Base-by-base conservation (phyloP, 2,113 vertebrate species). In the Phasianus colchicus region DNA sequence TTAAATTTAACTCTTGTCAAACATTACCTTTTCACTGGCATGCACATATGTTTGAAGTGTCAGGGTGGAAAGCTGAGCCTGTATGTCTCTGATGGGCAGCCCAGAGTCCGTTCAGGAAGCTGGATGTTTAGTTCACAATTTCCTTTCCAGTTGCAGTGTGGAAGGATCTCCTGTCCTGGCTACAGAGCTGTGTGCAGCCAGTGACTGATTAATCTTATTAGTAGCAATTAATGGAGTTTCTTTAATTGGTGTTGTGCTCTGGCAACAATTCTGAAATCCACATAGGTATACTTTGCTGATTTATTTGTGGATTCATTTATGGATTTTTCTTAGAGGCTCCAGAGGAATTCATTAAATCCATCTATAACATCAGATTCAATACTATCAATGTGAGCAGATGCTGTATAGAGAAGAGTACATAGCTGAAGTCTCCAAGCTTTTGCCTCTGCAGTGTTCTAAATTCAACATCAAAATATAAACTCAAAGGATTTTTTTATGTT, bases 181-280 rank as follows among this genome's bases (percentile, higher is more conserved):
- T 55, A 71, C 38, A 72, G 13, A 64, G 30, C 11, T 15, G 21
- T 4, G 24, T 36, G 20, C 20, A 63, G 17, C 24, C 24, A 63
- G 58, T 5, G 4, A 72, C 29, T 24, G 5, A 81, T 70, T 52
- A 88, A 11, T 50, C 38, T 71, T 24, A 50, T 14, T 6, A 54
- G n/a, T 6, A 81, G 70, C 54, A 74, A 81, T 64, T 3, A 67
- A 61, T 55, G 43, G 65, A 61, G n/a, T 76, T 81, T 55, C 22
- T 30, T 55, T 50, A 85, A 50, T 10, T 61, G 52, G 24, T 67
- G 1, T 0, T 32, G 47, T 63, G 24, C 73, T 76, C 55, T 32
- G 40, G 52, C 58, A 72, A 91, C 52, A 94, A 71, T 85, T 72
- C 70, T 63, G 52, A 94, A 88, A 81, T 85, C 64, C 32, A 40